A percentile compares a stretch with the other conserved stretches of the same genome.
phyloP scores from a whole-genome alignment of 2,888 invertebrate species.

The Athrips mouffetella region DNA sequence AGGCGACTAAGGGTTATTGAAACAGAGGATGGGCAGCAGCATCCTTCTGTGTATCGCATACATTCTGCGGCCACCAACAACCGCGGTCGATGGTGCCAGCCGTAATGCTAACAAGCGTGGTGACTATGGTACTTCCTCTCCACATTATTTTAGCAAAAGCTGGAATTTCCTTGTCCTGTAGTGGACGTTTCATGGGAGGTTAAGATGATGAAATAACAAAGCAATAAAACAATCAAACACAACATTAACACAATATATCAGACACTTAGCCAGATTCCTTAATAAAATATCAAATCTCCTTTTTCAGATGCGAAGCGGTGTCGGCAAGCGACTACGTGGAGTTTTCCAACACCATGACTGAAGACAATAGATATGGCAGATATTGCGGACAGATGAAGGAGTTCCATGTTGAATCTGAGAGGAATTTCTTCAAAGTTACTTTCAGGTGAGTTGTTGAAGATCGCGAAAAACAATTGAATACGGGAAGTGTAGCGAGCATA shows the following conservation, averaged over 20 bases:
- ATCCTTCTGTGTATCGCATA: too few relatives aligned
- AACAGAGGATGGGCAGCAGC: too few relatives aligned
- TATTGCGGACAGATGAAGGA: conserved; percentile 92
- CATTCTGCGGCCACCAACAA: too few relatives aligned
- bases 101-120: too few relatives aligned
- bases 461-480: not conserved
- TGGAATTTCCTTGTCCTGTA: too few relatives aligned
- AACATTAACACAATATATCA: not conserved
- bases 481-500: too few relatives aligned
- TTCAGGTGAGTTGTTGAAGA: conserved; percentile 69
- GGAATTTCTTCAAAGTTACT: conserved; percentile 95
- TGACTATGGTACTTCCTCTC: too few relatives aligned
- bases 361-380: conserved; percentile 92
- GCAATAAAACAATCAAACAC: not conserved
- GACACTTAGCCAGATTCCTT: not conserved
- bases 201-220: not conserved
- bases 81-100: too few relatives aligned
- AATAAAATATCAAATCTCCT: not conserved
- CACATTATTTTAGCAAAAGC: too few relatives aligned
- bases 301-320: conserved; percentile 90
- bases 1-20: too few relatives aligned
- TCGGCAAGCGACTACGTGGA: conserved; percentile 97
- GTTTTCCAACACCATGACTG: conserved; percentile 95
- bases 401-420: conserved; percentile 91
- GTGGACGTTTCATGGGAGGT: too few relatives aligned